These are phyloP conservation scores for Cydia strobilella DNA, from an alignment of 1,140 invertebrate species.

Conservation along the genomic window DNA sequence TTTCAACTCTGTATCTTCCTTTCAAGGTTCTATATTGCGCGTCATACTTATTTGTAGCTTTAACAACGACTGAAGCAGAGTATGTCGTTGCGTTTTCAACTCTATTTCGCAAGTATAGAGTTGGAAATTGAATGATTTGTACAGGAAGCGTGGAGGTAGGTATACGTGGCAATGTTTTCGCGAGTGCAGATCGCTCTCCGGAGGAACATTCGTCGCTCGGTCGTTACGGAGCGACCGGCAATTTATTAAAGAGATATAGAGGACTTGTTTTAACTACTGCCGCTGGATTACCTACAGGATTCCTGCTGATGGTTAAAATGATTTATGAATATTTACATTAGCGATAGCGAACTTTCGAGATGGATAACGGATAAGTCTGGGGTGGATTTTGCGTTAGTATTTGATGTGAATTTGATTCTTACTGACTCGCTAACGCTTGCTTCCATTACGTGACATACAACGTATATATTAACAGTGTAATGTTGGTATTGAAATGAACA, in stretches of 20 bases:
- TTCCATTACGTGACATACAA: too few species aligned
- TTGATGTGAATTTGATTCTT: too few species aligned
- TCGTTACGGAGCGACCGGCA: slow-evolving; percentile 8
- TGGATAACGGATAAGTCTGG: neutral
- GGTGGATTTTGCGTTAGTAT: too few species aligned
- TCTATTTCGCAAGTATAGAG: neutral
- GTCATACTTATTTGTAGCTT: neutral
- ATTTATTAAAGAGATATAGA: slow-evolving; percentile 27
- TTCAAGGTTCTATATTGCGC: neutral
- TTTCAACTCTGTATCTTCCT: neutral
- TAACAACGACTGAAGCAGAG: neutral
- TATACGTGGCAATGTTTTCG: slow-evolving; percentile 11
- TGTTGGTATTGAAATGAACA: too few species aligned
- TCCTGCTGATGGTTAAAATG: slow-evolving; percentile 5
- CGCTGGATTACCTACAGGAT: slow-evolving; percentile 9
- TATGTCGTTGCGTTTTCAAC: neutral
- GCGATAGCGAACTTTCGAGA: slow-evolving; percentile 7
- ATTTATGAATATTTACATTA: slow-evolving; percentile 17
- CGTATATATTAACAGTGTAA: too few species aligned
- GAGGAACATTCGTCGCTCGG: slow-evolving; percentile 27
- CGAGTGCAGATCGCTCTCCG: slow-evolving; percentile 16
- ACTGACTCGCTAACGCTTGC: too few species aligned
- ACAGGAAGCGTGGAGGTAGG: neutral
- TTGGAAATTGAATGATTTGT: neutral
- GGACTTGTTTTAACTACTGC: slow-evolving; percentile 15